Conservation (phyloP, 2,797 vertebrate species). For the Schizopygopsis malacanthus region DNA sequence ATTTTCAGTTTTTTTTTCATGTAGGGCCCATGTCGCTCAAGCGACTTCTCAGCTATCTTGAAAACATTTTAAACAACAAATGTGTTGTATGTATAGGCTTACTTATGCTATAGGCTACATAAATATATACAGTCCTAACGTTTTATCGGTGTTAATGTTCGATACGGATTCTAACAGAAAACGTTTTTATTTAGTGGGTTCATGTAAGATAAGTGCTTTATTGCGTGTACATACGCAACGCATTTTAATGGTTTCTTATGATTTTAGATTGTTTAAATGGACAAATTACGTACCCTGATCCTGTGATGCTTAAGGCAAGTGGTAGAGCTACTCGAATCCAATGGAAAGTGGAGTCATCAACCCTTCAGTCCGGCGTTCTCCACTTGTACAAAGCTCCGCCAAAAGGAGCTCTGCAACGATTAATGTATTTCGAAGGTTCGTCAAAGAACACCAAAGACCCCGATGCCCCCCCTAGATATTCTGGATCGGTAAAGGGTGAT, state of each 20-base stretch:
- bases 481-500: background rate
- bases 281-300: background rate
- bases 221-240: background rate
- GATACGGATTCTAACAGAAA: background rate
- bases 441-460: background rate
- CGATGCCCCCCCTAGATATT: background rate
- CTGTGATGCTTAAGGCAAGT: rapidly evolving
- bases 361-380: background rate
- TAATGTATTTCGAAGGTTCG: constrained; percentile 29
- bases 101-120: background rate
- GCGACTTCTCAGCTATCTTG: background rate
- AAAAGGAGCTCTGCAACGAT: background rate
- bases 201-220: background rate
- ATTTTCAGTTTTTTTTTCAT: background rate
- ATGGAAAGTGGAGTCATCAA: background rate
- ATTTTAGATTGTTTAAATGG: constrained; percentile 31
- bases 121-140: background rate
- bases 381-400: constrained; percentile 43
- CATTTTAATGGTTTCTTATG: background rate
- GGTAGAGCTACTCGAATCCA: background rate
- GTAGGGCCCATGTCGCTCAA: background rate
- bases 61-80: background rate
- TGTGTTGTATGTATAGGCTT: background rate
- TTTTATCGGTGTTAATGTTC: background rate
- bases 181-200: background rate